These are phyloP conservation scores for Ctenopoma multispine DNA, from an alignment of 2,797 vertebrate genomes.

Conservation along the genomic window DNA sequence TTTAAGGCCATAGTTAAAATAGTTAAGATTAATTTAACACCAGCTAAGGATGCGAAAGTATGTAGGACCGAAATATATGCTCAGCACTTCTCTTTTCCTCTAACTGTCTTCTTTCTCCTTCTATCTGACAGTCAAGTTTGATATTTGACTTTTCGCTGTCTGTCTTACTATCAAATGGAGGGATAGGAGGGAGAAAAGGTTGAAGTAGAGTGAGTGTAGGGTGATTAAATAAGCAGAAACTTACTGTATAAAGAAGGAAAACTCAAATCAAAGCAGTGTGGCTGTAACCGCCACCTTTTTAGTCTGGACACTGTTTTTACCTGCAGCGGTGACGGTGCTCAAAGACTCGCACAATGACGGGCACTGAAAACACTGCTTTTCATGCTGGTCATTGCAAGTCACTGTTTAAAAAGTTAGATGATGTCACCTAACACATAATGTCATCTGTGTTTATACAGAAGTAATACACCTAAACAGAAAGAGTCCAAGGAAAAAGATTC, in stretches of 20 bases:
- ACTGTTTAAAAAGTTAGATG: neutral
- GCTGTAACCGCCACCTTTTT: conserved; percentile 13
- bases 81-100: conserved; percentile 61
- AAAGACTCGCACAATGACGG: neutral
- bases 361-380: neutral
- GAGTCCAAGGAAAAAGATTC: conserved; percentile 12
- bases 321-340: neutral
- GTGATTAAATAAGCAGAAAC: conserved; percentile 10
- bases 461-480: conserved; percentile 25
- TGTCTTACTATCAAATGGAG: conserved; percentile 46
- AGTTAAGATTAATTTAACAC: too few relatives aligned
- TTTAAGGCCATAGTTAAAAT: too few relatives aligned
- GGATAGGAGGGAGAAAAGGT: neutral
- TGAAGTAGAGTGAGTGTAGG: neutral
- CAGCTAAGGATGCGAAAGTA: too few relatives aligned
- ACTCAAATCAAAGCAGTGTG: conserved; percentile 6
- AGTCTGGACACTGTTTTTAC: neutral
- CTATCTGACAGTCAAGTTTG: conserved; percentile 61
- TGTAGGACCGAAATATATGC: neutral
- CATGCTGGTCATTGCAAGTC: neutral
- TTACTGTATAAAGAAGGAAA: neutral
- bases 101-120: conserved; percentile 46
- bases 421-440: neutral
- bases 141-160: conserved; percentile 50
- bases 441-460: conserved; percentile 39